Base-by-base conservation (phyloP, 2,797 vertebrate genomes). In the Fratercula arctica region DNA sequence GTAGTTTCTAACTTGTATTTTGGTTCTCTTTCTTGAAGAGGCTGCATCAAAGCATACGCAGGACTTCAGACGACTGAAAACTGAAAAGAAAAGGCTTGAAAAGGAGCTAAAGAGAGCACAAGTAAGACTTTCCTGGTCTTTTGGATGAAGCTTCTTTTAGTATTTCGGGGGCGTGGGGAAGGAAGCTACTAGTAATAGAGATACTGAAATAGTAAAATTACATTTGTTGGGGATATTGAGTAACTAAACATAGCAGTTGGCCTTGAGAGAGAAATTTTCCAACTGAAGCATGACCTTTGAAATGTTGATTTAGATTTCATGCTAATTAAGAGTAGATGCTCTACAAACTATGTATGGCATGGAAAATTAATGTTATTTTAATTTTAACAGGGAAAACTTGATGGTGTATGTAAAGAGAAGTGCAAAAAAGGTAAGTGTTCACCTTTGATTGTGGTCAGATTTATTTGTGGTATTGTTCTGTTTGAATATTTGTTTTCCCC, bases 21-120 rank as follows among this genome's bases (percentile, higher is more conserved):
- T 95, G 13, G 1, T 41, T 89, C 59, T 56, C 12, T 93, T 93
- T 96, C 84, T 96, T 94, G 56, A 96, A 99, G 99, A 99, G 84
- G 97, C 98, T 79, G 97, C 98, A 59, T 97, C 98, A 95, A 98
- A 97, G 74, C 98, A 98, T 86, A 97, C 88, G 7, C 97, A 98
- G 80, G 98, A 99, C 95, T 98, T 98, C 92, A 98, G 97, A 66
- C 98, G 98, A 74, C 96, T 99, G 80, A 98, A 97, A 94, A 98
- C 95, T 73, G 99, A 99, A 95, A 99, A 99, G 95, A 98, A 98
- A 35, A 91, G 95, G 33, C 96, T 99, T 68, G 99, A 99, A 96
- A 99, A 98, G 25, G 97, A 99, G 86, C 96, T 99, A 56, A 98
- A 98, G 91, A 97, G 98, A 96, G 98, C 98, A 45, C 98, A 98